These are phyloP conservation scores for Trachymyrmex cornetzi DNA, from an alignment of 1,140 invertebrate species.

Conservation along the genomic window DNA sequence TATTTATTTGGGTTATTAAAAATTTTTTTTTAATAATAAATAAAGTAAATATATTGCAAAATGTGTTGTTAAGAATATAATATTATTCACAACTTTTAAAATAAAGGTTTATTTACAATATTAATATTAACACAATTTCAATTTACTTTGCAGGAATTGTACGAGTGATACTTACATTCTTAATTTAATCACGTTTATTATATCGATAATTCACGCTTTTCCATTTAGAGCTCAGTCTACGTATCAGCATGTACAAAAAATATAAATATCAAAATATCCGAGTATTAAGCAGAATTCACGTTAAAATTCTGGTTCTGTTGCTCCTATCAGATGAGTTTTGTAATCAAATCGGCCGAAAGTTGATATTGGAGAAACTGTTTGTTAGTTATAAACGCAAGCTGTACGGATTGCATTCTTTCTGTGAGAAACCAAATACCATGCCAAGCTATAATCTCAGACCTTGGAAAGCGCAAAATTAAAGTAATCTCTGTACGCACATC, in stretches of 20 bases:
- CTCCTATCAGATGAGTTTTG: constrained; percentile 29
- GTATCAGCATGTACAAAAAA: background rate
- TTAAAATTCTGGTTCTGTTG: background rate
- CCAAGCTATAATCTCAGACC: constrained; percentile 30
- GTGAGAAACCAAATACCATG: background rate
- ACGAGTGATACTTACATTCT: background rate
- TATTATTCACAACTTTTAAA: no score
- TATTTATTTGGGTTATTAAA: no score
- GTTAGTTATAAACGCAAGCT: background rate
- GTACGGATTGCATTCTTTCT: background rate
- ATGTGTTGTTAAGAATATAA: no score
- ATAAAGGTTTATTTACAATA: no score
- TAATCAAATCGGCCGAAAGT: constrained; percentile 32
- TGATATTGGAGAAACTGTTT: constrained; percentile 31
- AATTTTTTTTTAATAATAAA: no score
- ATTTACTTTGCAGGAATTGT: no score
- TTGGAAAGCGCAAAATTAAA: constrained; percentile 69
- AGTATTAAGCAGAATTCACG: background rate
- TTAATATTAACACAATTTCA: no score
- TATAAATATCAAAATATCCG: background rate
- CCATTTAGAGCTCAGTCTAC: no score
- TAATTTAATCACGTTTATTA: background rate
- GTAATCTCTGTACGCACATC: constrained; percentile 64
- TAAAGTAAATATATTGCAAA: no score
- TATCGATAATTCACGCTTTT: background rate